These are phyloP conservation scores for Connochaetes taurinus DNA, from an alignment of 2,113 vertebrate genomes.

Conservation along the genomic window DNA sequence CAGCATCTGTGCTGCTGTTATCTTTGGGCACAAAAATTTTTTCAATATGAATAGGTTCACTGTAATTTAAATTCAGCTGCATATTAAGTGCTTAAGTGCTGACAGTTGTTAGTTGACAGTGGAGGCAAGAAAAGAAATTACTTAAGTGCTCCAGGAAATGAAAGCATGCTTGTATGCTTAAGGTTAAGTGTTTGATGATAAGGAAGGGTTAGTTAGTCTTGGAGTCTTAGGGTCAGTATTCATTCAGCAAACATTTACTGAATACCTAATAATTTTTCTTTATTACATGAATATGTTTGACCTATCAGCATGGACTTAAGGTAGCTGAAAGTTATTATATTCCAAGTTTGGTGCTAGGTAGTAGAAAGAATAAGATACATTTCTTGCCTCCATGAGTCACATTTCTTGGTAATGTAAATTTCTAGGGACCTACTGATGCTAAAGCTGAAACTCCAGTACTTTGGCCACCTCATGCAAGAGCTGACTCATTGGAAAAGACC, in stretches of 20 bases:
- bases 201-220: neutral
- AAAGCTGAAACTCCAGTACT: too few relatives aligned
- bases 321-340: neutral
- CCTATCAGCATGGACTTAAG: neutral
- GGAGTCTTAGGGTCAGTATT: neutral
- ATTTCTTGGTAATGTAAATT: neutral
- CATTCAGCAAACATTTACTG: neutral
- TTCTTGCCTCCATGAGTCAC: neutral
- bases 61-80: neutral
- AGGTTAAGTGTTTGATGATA: neutral
- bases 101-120: neutral
- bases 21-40: neutral
- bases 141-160: conserved; percentile 21
- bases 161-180: neutral
- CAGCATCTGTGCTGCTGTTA: neutral
- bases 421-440: neutral
- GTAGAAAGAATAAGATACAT: neutral
- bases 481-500: too few relatives aligned
- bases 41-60: neutral
- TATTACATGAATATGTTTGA: neutral
- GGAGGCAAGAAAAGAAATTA: neutral
- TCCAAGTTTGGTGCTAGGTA: neutral
- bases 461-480: too few relatives aligned
- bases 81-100: neutral
- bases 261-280: neutral